phyloP scores from a whole-genome alignment of 2,113 vertebrate species.

The Motacilla alba region DNA sequence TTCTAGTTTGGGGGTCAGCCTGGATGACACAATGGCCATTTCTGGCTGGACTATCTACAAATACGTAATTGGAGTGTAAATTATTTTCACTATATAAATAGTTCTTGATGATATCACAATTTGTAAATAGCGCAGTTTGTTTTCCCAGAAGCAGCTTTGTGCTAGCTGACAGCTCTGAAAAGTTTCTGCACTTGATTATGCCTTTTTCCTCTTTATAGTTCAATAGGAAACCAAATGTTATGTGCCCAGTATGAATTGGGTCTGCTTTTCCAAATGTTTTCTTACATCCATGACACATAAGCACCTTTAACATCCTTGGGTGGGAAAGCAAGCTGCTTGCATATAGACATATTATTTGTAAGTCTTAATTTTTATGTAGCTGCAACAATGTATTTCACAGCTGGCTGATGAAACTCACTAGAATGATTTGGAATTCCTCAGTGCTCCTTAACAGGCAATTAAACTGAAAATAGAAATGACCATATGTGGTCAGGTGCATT shows the following conservation, averaged over 20 bases:
- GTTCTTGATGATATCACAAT: conserved; percentile 61
- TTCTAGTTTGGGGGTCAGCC: conserved; percentile 22
- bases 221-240: conserved; percentile 18
- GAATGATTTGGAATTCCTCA: conserved; percentile 56
- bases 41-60: conserved; percentile 26
- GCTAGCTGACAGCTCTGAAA: conserved; percentile 32
- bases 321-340: background rate
- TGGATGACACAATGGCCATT: conserved; percentile 35
- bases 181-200: conserved; percentile 35
- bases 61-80: conserved; percentile 63
- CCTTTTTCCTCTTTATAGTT: conserved; percentile 10
- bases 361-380: conserved; percentile 34
- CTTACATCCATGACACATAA: background rate
- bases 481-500: conserved; percentile 33
- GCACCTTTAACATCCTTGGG: conserved; percentile 26
- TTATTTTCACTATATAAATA: conserved; percentile 64
- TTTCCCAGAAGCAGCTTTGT: conserved; percentile 46
- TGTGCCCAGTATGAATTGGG: background rate
- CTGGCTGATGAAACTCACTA: conserved; percentile 54
- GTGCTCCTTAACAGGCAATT: conserved; percentile 63
- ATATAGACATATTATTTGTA: conserved; percentile 13
- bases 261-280: conserved; percentile 15
- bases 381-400: conserved; percentile 20
- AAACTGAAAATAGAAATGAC: conserved; percentile 42
- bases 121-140: conserved; percentile 53